These are phyloP conservation scores for Solenodon paradoxus DNA, from an alignment of 2,113 vertebrate genomes.

Conservation along the genomic window DNA sequence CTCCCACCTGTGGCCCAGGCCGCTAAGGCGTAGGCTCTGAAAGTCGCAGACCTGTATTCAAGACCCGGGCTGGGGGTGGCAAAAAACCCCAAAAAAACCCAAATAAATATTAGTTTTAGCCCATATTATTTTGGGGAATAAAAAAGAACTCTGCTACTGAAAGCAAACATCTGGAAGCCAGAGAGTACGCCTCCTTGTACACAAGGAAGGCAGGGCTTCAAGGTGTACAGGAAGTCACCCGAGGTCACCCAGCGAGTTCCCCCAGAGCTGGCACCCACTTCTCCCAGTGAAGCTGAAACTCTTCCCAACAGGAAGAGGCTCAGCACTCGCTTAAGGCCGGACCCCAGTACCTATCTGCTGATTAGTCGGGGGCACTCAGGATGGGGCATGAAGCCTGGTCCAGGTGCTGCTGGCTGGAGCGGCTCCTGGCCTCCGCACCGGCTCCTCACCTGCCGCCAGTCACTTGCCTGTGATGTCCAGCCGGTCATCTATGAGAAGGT, in stretches of 20 bases:
- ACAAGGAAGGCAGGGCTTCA: not conserved
- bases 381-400: not conserved
- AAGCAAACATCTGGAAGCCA: not conserved
- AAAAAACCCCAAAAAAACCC: too few species aligned
- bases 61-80: too few species aligned
- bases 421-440: rapidly evolving
- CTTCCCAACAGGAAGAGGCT: not conserved
- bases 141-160: not conserved
- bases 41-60: too few species aligned
- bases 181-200: not conserved
- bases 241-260: not conserved
- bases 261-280: not conserved
- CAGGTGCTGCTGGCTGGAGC: rapidly evolving
- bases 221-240: not conserved
- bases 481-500: slow-evolving; percentile 95
- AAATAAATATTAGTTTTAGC: not conserved
- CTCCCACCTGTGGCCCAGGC: too few species aligned
- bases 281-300: too few species aligned
- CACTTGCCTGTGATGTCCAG: slow-evolving; percentile 90
- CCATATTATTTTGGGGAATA: not conserved
- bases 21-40: too few species aligned
- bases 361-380: not conserved
- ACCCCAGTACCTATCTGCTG: not conserved
- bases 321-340: not conserved
- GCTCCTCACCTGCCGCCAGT: not conserved